Percentiles rank a stretch among this genome's conserved stretches.
phyloP scores from a whole-genome alignment of 2,113 vertebrate genomes.

The Anguilla japonica region DNA sequence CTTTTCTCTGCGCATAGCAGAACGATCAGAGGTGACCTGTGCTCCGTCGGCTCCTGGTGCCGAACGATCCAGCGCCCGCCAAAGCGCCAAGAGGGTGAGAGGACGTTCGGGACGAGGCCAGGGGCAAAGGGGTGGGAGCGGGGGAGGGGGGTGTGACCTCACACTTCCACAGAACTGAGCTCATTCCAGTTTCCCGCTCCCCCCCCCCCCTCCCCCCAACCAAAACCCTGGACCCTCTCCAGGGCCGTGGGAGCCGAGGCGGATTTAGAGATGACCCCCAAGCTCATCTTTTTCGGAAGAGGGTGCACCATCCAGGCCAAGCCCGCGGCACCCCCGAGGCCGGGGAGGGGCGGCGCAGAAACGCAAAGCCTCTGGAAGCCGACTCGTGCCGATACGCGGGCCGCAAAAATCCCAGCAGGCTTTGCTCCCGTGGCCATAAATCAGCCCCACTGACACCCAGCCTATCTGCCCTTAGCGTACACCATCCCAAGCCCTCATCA shows the following conservation, averaged over 20 bases:
- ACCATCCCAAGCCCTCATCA: not conserved
- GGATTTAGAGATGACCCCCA: constrained; percentile 54
- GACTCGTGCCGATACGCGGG: not conserved
- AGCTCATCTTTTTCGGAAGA: constrained; percentile 52
- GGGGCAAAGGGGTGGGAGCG: not conserved
- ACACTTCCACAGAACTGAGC: constrained; percentile 34
- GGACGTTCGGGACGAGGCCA: constrained; percentile 12
- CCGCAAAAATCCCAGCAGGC: constrained; percentile 6
- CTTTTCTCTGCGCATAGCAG: constrained; percentile 14
- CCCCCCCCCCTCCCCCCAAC: not conserved
- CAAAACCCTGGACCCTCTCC: constrained; percentile 51
- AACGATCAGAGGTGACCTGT: constrained; percentile 37
- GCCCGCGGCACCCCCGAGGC: constrained; percentile 33
- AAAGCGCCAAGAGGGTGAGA: constrained; percentile 47
- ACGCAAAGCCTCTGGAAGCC: not conserved
- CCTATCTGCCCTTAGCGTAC: not conserved
- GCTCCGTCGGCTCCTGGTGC: constrained; percentile 34
- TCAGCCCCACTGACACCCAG: not conserved
- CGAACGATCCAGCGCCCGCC: constrained; percentile 33
- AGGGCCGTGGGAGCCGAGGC: constrained; percentile 65
- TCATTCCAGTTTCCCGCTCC: constrained; percentile 36
- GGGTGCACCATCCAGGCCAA: constrained; percentile 46
- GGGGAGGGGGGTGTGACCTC: constrained; percentile 9
- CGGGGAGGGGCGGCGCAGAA: not conserved
- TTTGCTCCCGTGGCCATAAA: not conserved